Percentiles rank a stretch among this genome's conserved stretches.
Conservation (phyloP, 2,888 invertebrate genomes). For the Cyrtodaria siliqua region DNA sequence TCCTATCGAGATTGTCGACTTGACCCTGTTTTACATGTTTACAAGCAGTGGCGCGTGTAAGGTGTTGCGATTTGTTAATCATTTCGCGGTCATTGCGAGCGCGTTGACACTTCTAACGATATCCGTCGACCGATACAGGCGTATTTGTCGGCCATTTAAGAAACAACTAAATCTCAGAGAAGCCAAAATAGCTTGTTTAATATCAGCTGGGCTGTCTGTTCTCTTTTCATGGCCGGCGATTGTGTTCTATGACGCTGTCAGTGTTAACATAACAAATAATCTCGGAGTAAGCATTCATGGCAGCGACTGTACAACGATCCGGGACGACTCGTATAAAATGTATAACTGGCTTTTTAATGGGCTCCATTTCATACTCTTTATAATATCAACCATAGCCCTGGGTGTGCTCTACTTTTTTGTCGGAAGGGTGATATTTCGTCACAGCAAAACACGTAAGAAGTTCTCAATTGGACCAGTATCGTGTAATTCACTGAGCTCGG, state of each 20-base stretch:
- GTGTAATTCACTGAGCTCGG: too few species aligned
- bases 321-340: slow-evolving; percentile 45
- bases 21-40: slow-evolving; percentile 71
- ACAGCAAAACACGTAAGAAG: slow-evolving; percentile 3
- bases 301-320: slow-evolving; percentile 71
- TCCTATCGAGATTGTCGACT: slow-evolving; percentile 75
- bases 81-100: slow-evolving; percentile 66
- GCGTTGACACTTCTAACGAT: slow-evolving; percentile 68
- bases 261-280: slow-evolving; percentile 55
- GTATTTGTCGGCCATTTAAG: slow-evolving; percentile 74
- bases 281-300: slow-evolving; percentile 48
- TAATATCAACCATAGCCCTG: slow-evolving; percentile 55
- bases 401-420: slow-evolving; percentile 67
- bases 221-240: slow-evolving; percentile 67
- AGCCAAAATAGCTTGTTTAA: slow-evolving; percentile 55
- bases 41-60: slow-evolving; percentile 65
- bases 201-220: slow-evolving; percentile 40
- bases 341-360: slow-evolving; percentile 69
- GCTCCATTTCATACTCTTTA: slow-evolving; percentile 65
- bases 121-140: slow-evolving; percentile 72
- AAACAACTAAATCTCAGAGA: slow-evolving; percentile 64
- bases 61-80: slow-evolving; percentile 63
- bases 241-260: slow-evolving; percentile 67
- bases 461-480: too few species aligned
- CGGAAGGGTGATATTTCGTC: slow-evolving; percentile 52